These are phyloP conservation scores for Psilopsiagon aymara DNA, from an alignment of 2,113 vertebrate genomes.

Conservation along the genomic window DNA sequence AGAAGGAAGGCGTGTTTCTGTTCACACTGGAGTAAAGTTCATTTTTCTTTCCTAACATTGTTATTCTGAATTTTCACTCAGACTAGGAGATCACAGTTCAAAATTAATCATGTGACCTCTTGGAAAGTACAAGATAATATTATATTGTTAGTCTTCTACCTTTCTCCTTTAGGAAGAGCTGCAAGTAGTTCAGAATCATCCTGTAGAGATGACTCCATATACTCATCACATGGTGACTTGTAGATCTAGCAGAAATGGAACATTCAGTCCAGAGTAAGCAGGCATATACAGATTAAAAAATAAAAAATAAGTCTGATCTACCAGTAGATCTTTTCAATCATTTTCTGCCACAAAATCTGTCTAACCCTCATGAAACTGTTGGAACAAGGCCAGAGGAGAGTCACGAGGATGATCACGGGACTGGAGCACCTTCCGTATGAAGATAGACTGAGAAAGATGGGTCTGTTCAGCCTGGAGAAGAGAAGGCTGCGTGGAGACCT, in stretches of 20 bases:
- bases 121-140: not conserved
- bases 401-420: too few species aligned
- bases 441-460: too few species aligned
- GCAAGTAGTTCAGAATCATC: not conserved
- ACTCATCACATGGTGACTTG: not conserved
- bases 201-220: not conserved
- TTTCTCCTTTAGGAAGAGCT: not conserved
- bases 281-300: not conserved
- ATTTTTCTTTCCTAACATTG: not conserved
- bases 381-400: too few species aligned
- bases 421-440: too few species aligned
- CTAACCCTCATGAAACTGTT: not conserved
- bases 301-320: not conserved
- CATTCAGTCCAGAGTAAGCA: not conserved
- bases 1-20: not conserved
- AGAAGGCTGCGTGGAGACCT: too few species aligned
- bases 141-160: not conserved
- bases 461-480: too few species aligned
- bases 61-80: slow-evolving; percentile 23
- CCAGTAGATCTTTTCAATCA: not conserved
- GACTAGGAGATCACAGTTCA: not conserved
- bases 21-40: not conserved
- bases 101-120: not conserved
- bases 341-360: not conserved
- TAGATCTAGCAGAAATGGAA: not conserved